phyloP scores from a whole-genome alignment of 2,797 vertebrate species.

The Apodemus agrarius region DNA sequence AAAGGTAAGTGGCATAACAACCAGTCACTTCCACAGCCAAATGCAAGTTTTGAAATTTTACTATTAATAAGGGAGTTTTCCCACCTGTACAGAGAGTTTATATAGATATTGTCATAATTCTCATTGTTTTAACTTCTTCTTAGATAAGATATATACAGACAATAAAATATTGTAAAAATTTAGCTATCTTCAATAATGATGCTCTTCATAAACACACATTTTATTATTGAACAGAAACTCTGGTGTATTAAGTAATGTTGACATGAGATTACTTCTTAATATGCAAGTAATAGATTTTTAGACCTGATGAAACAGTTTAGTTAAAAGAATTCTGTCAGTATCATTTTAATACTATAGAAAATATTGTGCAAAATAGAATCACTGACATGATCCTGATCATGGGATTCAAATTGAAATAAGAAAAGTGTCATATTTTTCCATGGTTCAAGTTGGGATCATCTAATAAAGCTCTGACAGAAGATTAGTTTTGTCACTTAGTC shows the following conservation, averaged over 20 bases:
- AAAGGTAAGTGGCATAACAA: not conserved
- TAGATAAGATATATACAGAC: slow-evolving; percentile 35
- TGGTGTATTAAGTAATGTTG: slow-evolving; percentile 83
- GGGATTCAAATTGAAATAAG: slow-evolving; percentile 86
- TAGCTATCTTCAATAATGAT: slow-evolving; percentile 71
- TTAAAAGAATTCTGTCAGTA: slow-evolving; percentile 88
- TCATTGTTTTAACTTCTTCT: slow-evolving; percentile 30
- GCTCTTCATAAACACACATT: slow-evolving; percentile 54
- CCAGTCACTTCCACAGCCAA: slow-evolving; percentile 9
- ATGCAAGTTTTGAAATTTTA: not conserved
- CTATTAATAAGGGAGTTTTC: slow-evolving; percentile 57
- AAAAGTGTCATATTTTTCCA: slow-evolving; percentile 85
- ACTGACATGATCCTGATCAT: slow-evolving; percentile 85
- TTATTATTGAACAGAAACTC: slow-evolving; percentile 75
- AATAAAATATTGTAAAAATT: slow-evolving; percentile 62
- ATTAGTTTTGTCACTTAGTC: slow-evolving; percentile 89
- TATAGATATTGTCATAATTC: not conserved
- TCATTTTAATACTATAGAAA: slow-evolving; percentile 84
- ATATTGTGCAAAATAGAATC: slow-evolving; percentile 85
- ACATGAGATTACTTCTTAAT: slow-evolving; percentile 83
- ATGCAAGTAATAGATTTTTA: slow-evolving; percentile 82
- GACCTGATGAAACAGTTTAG: slow-evolving; percentile 84
- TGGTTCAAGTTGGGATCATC: slow-evolving; percentile 86
- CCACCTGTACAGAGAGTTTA: not conserved
- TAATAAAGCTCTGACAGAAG: slow-evolving; percentile 88